Base-by-base conservation (phyloP, 2,888 invertebrate species). In the Papilio elwesi region DNA sequence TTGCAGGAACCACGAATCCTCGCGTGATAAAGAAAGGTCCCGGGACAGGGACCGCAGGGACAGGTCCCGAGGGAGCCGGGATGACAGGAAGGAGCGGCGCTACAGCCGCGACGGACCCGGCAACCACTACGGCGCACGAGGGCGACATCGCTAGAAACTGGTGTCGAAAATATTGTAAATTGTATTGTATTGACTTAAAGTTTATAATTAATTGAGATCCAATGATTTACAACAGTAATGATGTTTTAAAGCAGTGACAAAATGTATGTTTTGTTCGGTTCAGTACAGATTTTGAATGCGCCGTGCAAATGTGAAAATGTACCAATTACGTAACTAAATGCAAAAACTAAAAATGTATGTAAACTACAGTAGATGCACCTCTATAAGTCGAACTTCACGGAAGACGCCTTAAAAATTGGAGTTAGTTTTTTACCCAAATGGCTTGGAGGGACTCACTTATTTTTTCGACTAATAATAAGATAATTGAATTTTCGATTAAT, bases 31-130 rank as follows among this genome's bases (percentile, higher is more conserved):
- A 73, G 92, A 92, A 71, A 82, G 85, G 77, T 78, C 85, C 6
- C 87, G 92, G n/a, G 92, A 92, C 26, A 87, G 90, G 11, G 91
- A 91, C 36, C 82, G 91, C 0, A 87, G 90, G 68, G 91, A 90
- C 65, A 76, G 86, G 53, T 83, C 90, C 16, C 89, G 91, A 70
- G 88, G 88, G 68, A 79, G 74, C 48, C 88, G 88, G 47, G 86
- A 83, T 68, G 90, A 88, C 13, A 85, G 88, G 73, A 90, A 90
- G 78, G 90, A 91, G 78, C 88, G 92, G 6, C 89, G 93, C 52
- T 91, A 92, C 88, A 92, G 91, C 68, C 91, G 92, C 77, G 93
- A 93, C 48, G 82, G 83, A 51, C 63, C 77, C 65, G 84, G 85
- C 7, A 86, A 83, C 79, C 87, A 89, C 77, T 89, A 89, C 87